Evolutionary conservation across 2,113 vertebrate genomes (phyloP), one percentile per base, ranked within the genome.

Genomic region (Callionymus lyra): DNA sequence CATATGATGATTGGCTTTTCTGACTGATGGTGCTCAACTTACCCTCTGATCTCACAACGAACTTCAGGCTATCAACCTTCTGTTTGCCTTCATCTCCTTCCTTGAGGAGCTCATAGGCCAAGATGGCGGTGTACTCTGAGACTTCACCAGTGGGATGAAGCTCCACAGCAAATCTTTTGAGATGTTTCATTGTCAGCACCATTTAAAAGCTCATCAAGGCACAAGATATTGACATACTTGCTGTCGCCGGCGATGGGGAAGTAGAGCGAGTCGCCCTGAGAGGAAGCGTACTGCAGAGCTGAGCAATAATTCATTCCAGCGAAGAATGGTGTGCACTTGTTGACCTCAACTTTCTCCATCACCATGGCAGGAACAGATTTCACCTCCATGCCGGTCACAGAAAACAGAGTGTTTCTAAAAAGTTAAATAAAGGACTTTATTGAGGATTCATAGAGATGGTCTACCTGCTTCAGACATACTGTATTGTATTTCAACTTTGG

Each of bases 201-300:
- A 14, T 37, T 37, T 37, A 2, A 15, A 14, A 6, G 15, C 13
- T 16, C 11, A 9, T 37, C 10, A 36, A 6, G 2, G 3, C 14
- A n/a, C 15, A 44, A 44, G 31, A 3, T 17, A 16, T 35, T 40
- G 40, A 19, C 79, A 82, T 27, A 94, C 94, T 82, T 90, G 65
- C 85, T 89, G 68, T 93, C 83, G 50, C 90, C 89, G 0, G 82
- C 86, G 53, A 96, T 77, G 5, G 90, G 91, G 58, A 84, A 90
- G 73, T 88, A 91, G 3, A 91, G 87, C 12, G 86, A 48, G 1
- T 74, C 70, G 10, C 88, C 82, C n/a, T 68, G 76, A 45, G 55
- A 71, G 59, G 65, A 87, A 50, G 85, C 80, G 18, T 91, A 91
- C 33, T 77, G 49, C 5, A 86, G 39, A 1, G 48, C 70, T 9